These are phyloP conservation scores for Syngnathus rostellatus DNA, from an alignment of 2,797 vertebrate genomes.

Conservation along the genomic window DNA sequence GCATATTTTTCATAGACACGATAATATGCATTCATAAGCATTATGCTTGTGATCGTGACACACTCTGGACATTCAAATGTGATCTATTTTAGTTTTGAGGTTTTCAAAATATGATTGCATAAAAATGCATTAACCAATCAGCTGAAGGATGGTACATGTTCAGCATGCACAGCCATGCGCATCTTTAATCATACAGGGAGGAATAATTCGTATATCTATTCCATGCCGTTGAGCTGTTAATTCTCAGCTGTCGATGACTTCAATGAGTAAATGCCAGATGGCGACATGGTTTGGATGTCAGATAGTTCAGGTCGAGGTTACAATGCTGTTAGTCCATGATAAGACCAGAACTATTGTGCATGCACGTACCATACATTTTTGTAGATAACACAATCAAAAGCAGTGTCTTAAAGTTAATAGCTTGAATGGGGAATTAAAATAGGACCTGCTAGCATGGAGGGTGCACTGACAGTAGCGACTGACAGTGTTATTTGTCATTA, in stretches of 20 bases:
- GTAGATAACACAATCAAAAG: neutral
- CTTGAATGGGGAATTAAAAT: neutral
- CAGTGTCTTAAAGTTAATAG: neutral
- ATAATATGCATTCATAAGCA: neutral
- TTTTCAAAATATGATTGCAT: conserved; percentile 25
- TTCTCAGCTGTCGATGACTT: conserved; percentile 7
- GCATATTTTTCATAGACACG: conserved; percentile 5
- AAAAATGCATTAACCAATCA: conserved; percentile 4
- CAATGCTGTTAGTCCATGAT: conserved; percentile 8
- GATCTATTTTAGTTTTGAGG: conserved; percentile 14
- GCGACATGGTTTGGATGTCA: conserved; percentile 9
- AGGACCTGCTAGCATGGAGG: neutral
- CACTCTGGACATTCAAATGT: conserved; percentile 18
- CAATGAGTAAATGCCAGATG: conserved; percentile 20
- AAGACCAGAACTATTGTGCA: conserved; percentile 14
- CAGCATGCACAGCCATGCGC: conserved; percentile 3
- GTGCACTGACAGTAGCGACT: neutral
- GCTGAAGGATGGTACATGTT: neutral
- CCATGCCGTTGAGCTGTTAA: conserved; percentile 7
- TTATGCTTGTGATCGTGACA: conserved; percentile 3
- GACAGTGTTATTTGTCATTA: neutral
- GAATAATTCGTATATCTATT: conserved; percentile 23
- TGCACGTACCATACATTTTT: neutral
- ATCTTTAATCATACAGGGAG: conserved; percentile 20
- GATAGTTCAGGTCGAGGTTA: conserved; percentile 9